A percentile compares a stretch with the other conserved stretches of the same genome.
Evolutionary conservation across 2,888 invertebrate genomes (phyloP).

Genomic region (Amblyjoppa fuscipennis): DNA sequence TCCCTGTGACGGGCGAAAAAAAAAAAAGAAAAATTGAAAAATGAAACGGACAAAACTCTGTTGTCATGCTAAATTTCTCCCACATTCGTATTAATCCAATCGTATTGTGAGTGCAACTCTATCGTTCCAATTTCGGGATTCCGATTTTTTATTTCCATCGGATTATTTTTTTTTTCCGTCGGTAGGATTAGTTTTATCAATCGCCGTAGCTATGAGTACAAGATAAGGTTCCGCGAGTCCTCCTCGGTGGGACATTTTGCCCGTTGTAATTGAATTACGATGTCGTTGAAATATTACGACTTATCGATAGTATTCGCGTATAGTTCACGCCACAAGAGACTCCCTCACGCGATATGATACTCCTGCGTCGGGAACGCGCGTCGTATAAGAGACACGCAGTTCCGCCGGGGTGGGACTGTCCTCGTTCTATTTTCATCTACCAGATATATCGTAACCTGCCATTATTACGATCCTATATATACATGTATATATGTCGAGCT

Average conservation of each 20-base stretch:
- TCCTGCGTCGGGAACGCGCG: slow-evolving; percentile 11
- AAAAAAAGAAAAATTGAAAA: slow-evolving; percentile 23
- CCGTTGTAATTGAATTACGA: slow-evolving; percentile 72
- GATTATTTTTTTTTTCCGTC: not conserved
- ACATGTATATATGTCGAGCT: slow-evolving; percentile 4
- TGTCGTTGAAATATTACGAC: slow-evolving; percentile 73
- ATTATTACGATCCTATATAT: slow-evolving; percentile 40
- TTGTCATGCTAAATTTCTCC: slow-evolving; percentile 59
- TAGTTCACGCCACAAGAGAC: slow-evolving; percentile 1
- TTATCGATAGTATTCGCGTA: slow-evolving; percentile 38
- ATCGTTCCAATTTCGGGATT: too few species aligned
- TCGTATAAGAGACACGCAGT: slow-evolving; percentile 30
- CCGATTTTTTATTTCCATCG: too few species aligned
- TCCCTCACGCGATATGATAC: slow-evolving; percentile 9
- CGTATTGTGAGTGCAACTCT: slow-evolving; percentile 21
- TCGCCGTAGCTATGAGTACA: not conserved
- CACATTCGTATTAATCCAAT: slow-evolving; percentile 44
- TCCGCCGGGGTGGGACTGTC: not conserved
- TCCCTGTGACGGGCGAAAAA: slow-evolving; percentile 32
- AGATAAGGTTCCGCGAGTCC: slow-evolving; percentile 32
- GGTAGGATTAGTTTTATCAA: slow-evolving; percentile 13
- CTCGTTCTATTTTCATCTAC: slow-evolving; percentile 34
- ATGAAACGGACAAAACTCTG: slow-evolving; percentile 29
- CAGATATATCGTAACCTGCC: slow-evolving; percentile 37
- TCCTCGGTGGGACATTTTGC: slow-evolving; percentile 37